Evolutionary conservation across 2,888 invertebrate genomes (phyloP), one percentile per base, ranked within the genome.

Genomic region (Apamea crenata): DNA sequence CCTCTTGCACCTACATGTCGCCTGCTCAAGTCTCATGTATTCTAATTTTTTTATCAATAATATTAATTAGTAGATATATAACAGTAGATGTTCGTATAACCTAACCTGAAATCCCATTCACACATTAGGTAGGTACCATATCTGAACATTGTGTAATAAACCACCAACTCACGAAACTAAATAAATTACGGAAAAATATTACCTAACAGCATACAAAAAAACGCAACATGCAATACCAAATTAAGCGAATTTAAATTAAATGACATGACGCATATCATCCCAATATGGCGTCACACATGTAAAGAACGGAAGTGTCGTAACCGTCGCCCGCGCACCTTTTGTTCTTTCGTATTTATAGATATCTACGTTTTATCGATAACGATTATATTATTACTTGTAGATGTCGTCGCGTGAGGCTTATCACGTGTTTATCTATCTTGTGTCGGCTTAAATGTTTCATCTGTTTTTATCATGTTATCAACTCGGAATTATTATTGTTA

Each of bases 261-360:
- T 73, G 56, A 74, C 40, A 69, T 74, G 76, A 77, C 68, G 53
- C 56, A 63, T 72, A 53, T 53, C 36, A 61, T 79, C 44, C 67
- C 50, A 84, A 81, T 65, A 87, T 78, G 77, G 81, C 74, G 56
- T 14, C 75, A 67, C 59, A 76, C 18, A 81, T 74, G 72, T 74
- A 29, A 53, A 47, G 67, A 81, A 29, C 87, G 85, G 85, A 86
- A 81, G 71, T 86, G 74, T 74, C 75, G 68, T 56, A 78, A 84
- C 56, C 76, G 70, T 61, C 86, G 85, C 87, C 50, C 67, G 77
- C 85, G 81, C 85, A 83, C 72, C 73, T 69, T 85, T 80, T 77
- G 77, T 77, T 73, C 47, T 61, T 61, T 70, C 29, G 65, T 75
- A 75, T 82, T 78, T 71, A 71, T 61, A 78, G 70, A 65, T 71